phyloP scores from a whole-genome alignment of 2,797 vertebrate genomes.

The Semotilus atromaculatus region DNA sequence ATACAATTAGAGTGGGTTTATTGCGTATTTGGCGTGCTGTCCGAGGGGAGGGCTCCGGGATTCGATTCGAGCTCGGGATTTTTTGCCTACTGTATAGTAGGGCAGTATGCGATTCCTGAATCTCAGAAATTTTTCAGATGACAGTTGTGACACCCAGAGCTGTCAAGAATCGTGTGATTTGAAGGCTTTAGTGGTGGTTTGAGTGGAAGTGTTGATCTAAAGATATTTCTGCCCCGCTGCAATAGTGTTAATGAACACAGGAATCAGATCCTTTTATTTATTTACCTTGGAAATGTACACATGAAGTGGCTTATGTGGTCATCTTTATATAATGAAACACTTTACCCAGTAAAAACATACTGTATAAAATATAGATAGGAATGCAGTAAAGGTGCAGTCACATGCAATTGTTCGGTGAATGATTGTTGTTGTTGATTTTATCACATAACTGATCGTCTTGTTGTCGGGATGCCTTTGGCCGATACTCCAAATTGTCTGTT shows the following conservation, averaged over 20 bases:
- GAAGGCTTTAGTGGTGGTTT: background rate
- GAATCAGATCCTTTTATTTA: background rate
- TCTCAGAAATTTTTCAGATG: background rate
- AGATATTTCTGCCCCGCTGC: background rate
- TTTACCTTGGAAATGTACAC: background rate
- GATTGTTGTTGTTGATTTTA: background rate
- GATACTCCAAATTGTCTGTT: background rate
- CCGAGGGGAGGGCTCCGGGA: too few species aligned
- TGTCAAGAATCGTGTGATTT: background rate
- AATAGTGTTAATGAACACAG: background rate
- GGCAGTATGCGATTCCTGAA: too few species aligned
- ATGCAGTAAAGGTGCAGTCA: background rate
- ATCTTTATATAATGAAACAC: background rate
- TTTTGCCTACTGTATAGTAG: too few species aligned
- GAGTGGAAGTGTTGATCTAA: background rate
- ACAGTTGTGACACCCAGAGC: background rate
- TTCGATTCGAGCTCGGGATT: too few species aligned
- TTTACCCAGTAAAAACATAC: too few species aligned
- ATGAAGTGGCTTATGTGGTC: background rate
- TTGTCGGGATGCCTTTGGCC: background rate
- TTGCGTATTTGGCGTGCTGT: too few species aligned
- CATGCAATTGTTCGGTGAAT: background rate
- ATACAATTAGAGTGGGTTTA: too few species aligned
- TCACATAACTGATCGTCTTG: background rate
- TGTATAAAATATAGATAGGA: background rate